phyloP scores from a whole-genome alignment of 2,113 vertebrate species.

The Axis porcinus region DNA sequence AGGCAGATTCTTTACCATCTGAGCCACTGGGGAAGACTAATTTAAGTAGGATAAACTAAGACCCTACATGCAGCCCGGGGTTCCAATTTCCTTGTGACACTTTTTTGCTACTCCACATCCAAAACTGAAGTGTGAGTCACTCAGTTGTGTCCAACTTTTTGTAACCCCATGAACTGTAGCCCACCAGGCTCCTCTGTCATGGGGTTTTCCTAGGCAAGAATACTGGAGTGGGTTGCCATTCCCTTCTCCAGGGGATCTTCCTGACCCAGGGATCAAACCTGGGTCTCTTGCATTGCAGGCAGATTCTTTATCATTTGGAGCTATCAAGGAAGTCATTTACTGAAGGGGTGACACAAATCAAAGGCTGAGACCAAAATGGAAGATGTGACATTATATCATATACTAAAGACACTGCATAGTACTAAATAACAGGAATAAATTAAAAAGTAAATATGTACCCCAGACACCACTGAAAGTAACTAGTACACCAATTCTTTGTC shows the following conservation, averaged over 20 bases:
- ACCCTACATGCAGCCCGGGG: neutral
- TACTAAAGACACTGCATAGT: neutral
- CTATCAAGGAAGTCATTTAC: neutral
- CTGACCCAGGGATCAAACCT: neutral
- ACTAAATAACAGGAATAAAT: neutral
- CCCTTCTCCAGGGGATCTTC: neutral
- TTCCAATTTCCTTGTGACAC: neutral
- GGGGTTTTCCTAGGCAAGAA: neutral
- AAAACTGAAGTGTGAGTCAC: neutral
- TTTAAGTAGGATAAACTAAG: neutral
- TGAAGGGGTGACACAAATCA: neutral
- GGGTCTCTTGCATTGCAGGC: neutral
- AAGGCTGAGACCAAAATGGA: neutral
- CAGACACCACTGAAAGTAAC: neutral
- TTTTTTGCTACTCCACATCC: neutral
- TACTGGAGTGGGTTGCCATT: neutral
- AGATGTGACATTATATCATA: neutral
- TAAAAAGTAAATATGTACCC: neutral
- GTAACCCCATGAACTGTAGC: neutral
- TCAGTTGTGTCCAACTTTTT: neutral
- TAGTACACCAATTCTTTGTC: neutral
- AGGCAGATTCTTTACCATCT: neutral
- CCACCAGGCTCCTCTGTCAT: neutral
- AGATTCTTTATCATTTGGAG: neutral
- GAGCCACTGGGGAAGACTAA: neutral